Evolutionary conservation across 2,888 invertebrate species (phyloP), one percentile per base, ranked within the genome.

Genomic region (Plebejus argus): DNA sequence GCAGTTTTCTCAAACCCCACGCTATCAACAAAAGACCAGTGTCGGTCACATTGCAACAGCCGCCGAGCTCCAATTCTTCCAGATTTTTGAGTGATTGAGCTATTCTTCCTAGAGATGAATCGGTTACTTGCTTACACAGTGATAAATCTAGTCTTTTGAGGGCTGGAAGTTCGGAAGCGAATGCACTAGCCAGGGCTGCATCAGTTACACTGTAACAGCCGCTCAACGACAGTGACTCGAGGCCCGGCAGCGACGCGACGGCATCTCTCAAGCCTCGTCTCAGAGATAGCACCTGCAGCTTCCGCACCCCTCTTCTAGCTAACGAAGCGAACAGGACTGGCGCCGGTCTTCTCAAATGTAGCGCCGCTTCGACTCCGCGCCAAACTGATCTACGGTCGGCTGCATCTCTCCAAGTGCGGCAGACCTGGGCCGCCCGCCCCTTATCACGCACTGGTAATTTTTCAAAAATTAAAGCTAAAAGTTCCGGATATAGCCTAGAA

Each of bases 131-230:
- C 90, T 99, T 99, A 93, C 99, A 99, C 79, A 99, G 93, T 72
- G 98, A 98, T 77, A 99, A 95, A 90, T 99, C 98, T 80, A 99
- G 95, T 83, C 96, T 95, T 81, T 96, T 97, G 77, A 99, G 93
- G 56, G 96, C 96, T 76, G 97, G 96, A 81, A 97, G 94, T 82
- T 97, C 97, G 12, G 95, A 95, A 72, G 96, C 95, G 85, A 99
- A 97, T 3, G 98, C 98, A 84, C 97, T 97, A 70, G 96, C 96
- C 79, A 99, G 94, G 75, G 97, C 97, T 72, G 96, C 94, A 89
- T 99, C 99, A 61, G 97, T 98, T 70, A 99, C 97, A 91, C 98
- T 98, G 93, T 97, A 99, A 89, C 99, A 99, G 58, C 99, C 99
- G 86, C 98, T 98, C 77, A 99, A 95, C 86, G 98, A 98, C 77